Evolutionary conservation across 2,888 invertebrate genomes (phyloP).

Genomic region (Hecatera dysodea): DNA sequence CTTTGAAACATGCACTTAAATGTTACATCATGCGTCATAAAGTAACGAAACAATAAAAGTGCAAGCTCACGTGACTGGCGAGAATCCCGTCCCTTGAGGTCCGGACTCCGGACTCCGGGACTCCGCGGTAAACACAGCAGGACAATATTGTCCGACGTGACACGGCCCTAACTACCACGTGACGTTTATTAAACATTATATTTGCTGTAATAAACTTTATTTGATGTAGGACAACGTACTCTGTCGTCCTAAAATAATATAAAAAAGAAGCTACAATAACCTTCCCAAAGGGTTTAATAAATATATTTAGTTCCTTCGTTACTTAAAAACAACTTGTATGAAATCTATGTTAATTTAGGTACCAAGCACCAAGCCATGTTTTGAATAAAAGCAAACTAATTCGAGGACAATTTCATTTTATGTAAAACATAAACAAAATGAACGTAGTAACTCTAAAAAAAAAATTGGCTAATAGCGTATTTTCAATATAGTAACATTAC

Average conservation of each 20-base stretch:
- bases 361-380: not conserved
- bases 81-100: not conserved
- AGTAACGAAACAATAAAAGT: slow-evolving; percentile 37
- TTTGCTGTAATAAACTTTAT: slow-evolving; percentile 34
- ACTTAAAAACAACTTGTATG: not conserved
- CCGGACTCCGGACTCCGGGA: not conserved
- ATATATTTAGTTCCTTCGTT: not conserved
- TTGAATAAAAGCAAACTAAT: not conserved
- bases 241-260: slow-evolving; percentile 1
- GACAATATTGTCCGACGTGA: slow-evolving; percentile 44
- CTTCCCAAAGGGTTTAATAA: not conserved
- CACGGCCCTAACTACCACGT: slow-evolving; percentile 14
- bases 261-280: not conserved
- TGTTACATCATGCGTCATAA: not conserved
- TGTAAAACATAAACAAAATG: not conserved
- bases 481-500: no score
- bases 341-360: slow-evolving; percentile 26
- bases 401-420: not conserved
- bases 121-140: slow-evolving; percentile 22
- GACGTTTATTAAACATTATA: slow-evolving; percentile 38
- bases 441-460: no score
- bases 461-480: no score
- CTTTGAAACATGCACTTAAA: no score
- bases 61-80: slow-evolving; percentile 27
- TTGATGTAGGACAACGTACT: slow-evolving; percentile 7